A percentile compares a stretch with the other conserved stretches of the same genome.
Conservation (phyloP, 1,140 invertebrate genomes). For the Druon quercuslanigerum region DNA sequence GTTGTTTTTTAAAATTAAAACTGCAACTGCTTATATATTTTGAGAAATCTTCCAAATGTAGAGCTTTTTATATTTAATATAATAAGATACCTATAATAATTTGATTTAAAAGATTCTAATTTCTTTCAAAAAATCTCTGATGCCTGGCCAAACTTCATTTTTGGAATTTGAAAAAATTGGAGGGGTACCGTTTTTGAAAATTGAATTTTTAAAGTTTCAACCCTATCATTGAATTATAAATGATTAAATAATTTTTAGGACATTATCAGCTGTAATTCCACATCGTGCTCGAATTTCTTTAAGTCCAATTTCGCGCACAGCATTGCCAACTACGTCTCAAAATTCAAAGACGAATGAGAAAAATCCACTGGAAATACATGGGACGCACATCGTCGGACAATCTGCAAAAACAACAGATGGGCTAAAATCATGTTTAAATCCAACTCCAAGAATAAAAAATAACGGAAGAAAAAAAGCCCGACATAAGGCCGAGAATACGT, state of each 20-base stretch:
- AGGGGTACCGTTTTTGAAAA: too few relatives aligned
- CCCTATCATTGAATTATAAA: not conserved
- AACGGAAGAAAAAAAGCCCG: slow-evolving; percentile 8
- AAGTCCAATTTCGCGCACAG: slow-evolving; percentile 60
- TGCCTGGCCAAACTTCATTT: too few relatives aligned
- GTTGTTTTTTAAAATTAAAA: too few relatives aligned
- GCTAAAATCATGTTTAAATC: not conserved
- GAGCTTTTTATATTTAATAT: too few relatives aligned
- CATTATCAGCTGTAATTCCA: slow-evolving; percentile 45
- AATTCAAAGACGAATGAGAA: not conserved
- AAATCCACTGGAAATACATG: slow-evolving; percentile 26
- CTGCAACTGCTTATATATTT: too few relatives aligned
- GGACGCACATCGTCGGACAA: slow-evolving; percentile 23
- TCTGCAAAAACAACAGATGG: slow-evolving; percentile 1
- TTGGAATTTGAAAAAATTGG: too few relatives aligned
- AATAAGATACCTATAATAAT: too few relatives aligned
- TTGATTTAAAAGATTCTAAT: too few relatives aligned
- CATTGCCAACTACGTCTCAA: not conserved
- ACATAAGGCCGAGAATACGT: not conserved
- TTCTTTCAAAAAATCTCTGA: not conserved
- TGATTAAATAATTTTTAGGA: slow-evolving; percentile 35
- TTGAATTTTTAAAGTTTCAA: too few relatives aligned
- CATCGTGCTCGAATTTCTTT: slow-evolving; percentile 58
- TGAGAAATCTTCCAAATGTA: too few relatives aligned
- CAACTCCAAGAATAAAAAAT: slow-evolving; percentile 2